These are phyloP conservation scores for Zosterops hypoxanthus DNA, from an alignment of 2,113 vertebrate genomes.

Conservation along the genomic window DNA sequence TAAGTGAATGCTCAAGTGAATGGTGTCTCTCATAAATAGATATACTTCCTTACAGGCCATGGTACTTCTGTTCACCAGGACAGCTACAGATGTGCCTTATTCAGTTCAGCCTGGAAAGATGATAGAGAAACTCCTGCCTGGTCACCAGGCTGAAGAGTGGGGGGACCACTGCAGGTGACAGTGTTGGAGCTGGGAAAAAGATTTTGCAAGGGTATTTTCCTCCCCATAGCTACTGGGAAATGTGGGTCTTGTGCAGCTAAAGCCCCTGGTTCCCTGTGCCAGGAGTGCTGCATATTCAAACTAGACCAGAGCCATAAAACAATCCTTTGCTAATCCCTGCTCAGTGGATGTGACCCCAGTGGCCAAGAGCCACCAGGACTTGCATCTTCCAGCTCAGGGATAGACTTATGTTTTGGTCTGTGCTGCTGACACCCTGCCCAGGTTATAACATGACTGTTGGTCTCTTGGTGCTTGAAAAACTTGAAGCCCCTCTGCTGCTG, in stretches of 20 bases:
- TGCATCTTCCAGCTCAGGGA: not conserved
- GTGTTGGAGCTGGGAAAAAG: not conserved
- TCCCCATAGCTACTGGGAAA: accelerated
- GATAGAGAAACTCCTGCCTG: not conserved
- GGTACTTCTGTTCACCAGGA: not conserved
- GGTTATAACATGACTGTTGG: not conserved
- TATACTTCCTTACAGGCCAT: not conserved
- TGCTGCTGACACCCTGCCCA: not conserved
- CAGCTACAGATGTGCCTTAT: not conserved
- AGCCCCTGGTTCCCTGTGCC: not conserved
- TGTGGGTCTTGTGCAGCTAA: not conserved
- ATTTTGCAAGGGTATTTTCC: not conserved
- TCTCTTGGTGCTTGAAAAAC: not conserved
- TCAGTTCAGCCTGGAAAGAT: not conserved
- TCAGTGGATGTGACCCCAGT: not conserved
- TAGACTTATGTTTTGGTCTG: not conserved
- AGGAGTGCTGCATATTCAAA: not conserved
- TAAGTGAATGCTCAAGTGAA: not conserved
- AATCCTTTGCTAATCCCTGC: not conserved
- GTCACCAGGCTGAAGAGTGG: not conserved
- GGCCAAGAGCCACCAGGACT: not conserved
- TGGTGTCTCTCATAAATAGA: not conserved
- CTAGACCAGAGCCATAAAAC: not conserved
- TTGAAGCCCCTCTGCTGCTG: not conserved
- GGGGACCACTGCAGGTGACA: not conserved